Evolutionary conservation across 2,113 vertebrate genomes (phyloP), one percentile per base, ranked within the genome.

Genomic region (Pteropus alecto): DNA sequence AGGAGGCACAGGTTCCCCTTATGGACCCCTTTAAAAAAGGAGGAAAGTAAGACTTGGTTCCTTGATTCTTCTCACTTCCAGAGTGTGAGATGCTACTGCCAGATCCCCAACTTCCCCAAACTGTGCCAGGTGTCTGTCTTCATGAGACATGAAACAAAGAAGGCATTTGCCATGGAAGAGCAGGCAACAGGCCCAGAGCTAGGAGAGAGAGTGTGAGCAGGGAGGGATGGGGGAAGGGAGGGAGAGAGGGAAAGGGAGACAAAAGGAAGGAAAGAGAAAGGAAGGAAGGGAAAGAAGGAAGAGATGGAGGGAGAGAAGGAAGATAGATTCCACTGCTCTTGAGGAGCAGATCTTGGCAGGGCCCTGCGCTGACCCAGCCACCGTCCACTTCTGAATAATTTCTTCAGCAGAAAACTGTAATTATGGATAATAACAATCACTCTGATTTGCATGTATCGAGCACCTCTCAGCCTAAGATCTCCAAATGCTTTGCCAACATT

Each of bases 401-500:
- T 93, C 93, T 96, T 88, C 63, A 41, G 73, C 74, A 96, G 85
- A 93, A 93, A 97, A 95, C 77, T 51, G 0, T 81, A 97, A 95
- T 97, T 94, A 96, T 84, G 79, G 79, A 35, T 91, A 96, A 93
- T 95, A 94, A 96, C 73, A 77, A 82, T 94, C 94, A 87, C 82
- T 95, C 91, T 96, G 93, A 94, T 94, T 87, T 95, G 86, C 79
- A 94, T 88, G 54, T 61, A 93, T 22, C 78, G 89, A 90, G 79
- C 83, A 92, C 89, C 94, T 91, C 95, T 96, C 93, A 94, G 86
- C 78, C 71, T 0, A 2, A 81, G 87, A 87, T 81, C 82, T 93
- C 93, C 95, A 89, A 96, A 86, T 86, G 89, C 86, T 97, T 95
- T 95, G 93, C 94, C 93, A 97, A 93, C 95, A 95, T 87, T 93